Evolutionary conservation across 1,140 invertebrate genomes (phyloP).

Genomic region (Antheraea mylitta): DNA sequence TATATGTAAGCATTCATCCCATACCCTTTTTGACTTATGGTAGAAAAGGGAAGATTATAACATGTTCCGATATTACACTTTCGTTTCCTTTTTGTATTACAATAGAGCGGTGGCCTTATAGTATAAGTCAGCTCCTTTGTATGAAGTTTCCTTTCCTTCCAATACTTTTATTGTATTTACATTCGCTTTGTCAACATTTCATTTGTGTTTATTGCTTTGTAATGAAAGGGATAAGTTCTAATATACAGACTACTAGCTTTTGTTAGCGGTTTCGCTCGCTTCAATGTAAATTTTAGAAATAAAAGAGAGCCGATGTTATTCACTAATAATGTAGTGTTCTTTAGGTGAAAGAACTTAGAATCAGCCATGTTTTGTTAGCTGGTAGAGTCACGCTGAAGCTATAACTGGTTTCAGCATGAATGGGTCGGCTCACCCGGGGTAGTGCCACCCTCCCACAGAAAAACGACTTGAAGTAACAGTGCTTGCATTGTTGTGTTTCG

Average conservation of each 20-base stretch:
- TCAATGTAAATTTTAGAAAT: no score
- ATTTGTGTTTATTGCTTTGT: not conserved
- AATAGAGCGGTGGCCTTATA: not conserved
- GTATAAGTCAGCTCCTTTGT: not conserved
- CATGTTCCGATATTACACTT: not conserved
- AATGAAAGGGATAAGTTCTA: not conserved
- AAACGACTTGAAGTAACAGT: no score
- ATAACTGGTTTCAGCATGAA: no score
- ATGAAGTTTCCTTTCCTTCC: not conserved
- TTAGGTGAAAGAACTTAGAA: no score
- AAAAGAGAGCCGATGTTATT: no score
- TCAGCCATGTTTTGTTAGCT: no score
- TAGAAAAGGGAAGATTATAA: not conserved
- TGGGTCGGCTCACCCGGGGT: no score
- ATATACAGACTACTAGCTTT: not conserved
- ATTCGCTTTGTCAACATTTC: not conserved
- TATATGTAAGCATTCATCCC: not conserved
- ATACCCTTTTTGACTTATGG: not conserved
- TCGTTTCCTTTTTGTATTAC: not conserved
- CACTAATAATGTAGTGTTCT: no score
- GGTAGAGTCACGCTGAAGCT: no score
- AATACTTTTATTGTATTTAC: slow-evolving; percentile 5
- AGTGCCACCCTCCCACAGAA: no score
- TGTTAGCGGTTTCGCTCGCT: no score
- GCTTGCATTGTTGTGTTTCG: no score